Base-by-base conservation (phyloP, 2,797 vertebrate species). In the Thaleichthys pacificus region DNA sequence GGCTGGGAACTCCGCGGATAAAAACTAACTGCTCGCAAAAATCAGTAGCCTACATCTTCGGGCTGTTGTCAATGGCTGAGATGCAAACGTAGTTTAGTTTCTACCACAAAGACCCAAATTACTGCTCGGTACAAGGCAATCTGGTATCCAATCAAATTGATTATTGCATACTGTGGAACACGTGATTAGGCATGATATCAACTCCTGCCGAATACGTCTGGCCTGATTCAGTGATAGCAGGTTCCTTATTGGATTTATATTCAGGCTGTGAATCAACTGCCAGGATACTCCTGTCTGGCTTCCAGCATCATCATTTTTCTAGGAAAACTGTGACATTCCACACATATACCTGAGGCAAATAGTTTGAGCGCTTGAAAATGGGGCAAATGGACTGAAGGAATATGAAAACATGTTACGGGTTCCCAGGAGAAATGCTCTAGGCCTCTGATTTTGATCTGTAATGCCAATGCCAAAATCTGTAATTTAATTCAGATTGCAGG, bases 181-280 rank as follows among this genome's bases (percentile, higher is more conserved):
- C 73, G 71, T 24, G 21, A 7, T 73, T 73, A 79, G 19, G 15
- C 51, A n/a, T n/a, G 78, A 78, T 77, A 76, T 72, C 3, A 79
- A 68, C 69, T 70, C 32, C 51, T 42, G 70, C 65, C 71, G 28
- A 78, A 72, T 77, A 76, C 72, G 78, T 28, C 69, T 12, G 6
- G 73, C 60, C 83, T 77, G 15, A 68, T 70, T 12, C 51, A 15
- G 35, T 75, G 26, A 26, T 26, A n/a, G 56, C 68, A 51, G 70
- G 66, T 21, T 69, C 66, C 58, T 72, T 22, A 22, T 35, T 30
- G 69, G 32, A 61, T 73, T 51, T 76, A 60, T 61, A 57, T 57
- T 70, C 3, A 69, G 64, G 66, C 49, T 60, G 38, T 30, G 5
- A n/a, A 73, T 38, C 68, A 78, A 75, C 68, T 0, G 28, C 67